A percentile compares a stretch with the other conserved stretches of the same genome.
Conservation (phyloP, 2,113 vertebrate species). For the Microtus richardsoni region DNA sequence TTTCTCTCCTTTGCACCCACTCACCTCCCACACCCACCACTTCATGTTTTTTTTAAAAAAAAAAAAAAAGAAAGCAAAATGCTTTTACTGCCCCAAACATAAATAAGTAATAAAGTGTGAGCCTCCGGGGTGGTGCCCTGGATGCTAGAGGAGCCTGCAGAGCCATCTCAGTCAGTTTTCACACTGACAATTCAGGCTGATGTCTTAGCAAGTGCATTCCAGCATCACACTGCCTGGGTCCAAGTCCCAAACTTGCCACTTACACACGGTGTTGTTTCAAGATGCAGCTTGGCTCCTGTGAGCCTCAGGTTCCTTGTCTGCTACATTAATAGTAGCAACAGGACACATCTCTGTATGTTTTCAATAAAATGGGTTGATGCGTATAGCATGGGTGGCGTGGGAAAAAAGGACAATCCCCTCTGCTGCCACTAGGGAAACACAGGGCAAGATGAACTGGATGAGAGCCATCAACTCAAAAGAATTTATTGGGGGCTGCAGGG, state of each 20-base stretch:
- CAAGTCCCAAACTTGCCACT: not conserved
- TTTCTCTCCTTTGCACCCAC: conserved; percentile 72
- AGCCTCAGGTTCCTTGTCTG: not conserved
- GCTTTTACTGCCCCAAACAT: not conserved
- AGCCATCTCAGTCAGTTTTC: not conserved
- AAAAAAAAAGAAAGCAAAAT: not conserved
- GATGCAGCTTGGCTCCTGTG: not conserved
- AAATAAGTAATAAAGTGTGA: conserved; percentile 35
- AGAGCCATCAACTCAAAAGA: not conserved
- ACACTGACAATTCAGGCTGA: not conserved
- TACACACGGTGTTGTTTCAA: not conserved
- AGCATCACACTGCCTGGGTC: not conserved
- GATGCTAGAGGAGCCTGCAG: not conserved
- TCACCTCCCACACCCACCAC: conserved; percentile 30
- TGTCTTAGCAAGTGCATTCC: fast-evolving
- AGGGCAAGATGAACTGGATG: not conserved
- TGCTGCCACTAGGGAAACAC: not conserved
- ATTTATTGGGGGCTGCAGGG: not conserved
- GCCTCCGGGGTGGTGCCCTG: not conserved
- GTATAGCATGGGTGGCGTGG: not conserved
- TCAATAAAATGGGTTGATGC: not conserved
- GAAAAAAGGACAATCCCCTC: no score
- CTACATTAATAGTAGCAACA: not conserved
- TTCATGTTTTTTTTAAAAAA: not conserved
- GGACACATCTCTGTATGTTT: not conserved